These are phyloP conservation scores for Agrenia bidenticulata DNA, from an alignment of 2,888 invertebrate species.

Conservation along the genomic window DNA sequence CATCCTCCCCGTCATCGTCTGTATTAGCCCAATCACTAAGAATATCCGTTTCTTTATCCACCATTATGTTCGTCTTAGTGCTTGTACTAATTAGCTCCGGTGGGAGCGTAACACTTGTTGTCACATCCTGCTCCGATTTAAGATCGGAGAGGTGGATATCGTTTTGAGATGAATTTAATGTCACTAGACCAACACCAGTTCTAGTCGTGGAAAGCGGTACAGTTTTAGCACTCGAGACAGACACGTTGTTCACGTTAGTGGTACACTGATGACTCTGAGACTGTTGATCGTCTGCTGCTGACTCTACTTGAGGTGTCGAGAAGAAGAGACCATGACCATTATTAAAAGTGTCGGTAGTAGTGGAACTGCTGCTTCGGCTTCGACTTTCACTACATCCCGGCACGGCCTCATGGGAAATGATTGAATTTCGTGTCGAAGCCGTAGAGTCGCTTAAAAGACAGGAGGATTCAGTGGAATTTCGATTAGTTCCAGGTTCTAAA, in stretches of 20 bases:
- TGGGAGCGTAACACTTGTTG: constrained; percentile 19
- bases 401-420: constrained; percentile 50
- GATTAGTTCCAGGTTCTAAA: constrained; percentile 51
- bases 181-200: no score
- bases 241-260: constrained; percentile 6
- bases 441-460: constrained; percentile 47
- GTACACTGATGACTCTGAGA: constrained; percentile 7
- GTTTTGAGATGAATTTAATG: not conserved
- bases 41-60: constrained; percentile 50
- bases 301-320: not conserved
- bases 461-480: constrained; percentile 51
- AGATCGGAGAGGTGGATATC: not conserved
- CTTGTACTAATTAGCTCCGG: constrained; percentile 20
- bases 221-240: not conserved
- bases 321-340: constrained; percentile 21
- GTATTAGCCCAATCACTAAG: constrained; percentile 52
- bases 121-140: constrained; percentile 18
- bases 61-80: constrained; percentile 28
- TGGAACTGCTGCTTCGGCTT: constrained; percentile 21
- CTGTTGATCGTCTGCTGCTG: not conserved
- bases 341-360: constrained; percentile 11
- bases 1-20: constrained; percentile 45
- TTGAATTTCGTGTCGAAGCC: constrained; percentile 48
- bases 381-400: constrained; percentile 21
- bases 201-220: no score